Evolutionary conservation across 2,888 invertebrate genomes (phyloP).

Genomic region (Clistopyga incitator): DNA sequence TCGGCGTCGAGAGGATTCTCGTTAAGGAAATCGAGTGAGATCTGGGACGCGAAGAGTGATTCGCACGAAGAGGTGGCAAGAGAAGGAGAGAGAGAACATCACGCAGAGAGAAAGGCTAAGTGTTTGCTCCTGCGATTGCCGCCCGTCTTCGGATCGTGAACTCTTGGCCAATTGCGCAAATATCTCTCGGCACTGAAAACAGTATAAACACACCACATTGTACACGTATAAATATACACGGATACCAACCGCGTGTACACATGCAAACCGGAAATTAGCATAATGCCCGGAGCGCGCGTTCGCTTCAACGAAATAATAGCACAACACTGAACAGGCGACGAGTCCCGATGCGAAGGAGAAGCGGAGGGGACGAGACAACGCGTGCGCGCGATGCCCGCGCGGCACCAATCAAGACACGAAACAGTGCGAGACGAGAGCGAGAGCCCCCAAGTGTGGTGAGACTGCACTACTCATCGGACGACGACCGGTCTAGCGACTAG

Average conservation of each 20-base stretch:
- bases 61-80: neutral
- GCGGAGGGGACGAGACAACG: neutral
- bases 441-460: constrained; percentile 29
- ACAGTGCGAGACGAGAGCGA: constrained; percentile 40
- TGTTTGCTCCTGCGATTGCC: constrained; percentile 27
- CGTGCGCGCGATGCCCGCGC: constrained; percentile 18
- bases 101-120: neutral
- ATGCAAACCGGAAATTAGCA: constrained; percentile 73
- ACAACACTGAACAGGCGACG: neutral
- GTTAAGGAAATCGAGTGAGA: constrained; percentile 61
- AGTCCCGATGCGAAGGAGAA: neutral
- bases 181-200: constrained; percentile 29
- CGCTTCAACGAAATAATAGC: constrained; percentile 50
- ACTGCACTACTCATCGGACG: constrained; percentile 51
- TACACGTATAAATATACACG: neutral
- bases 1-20: constrained; percentile 37
- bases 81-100: neutral
- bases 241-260: constrained; percentile 4
- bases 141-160: constrained; percentile 44
- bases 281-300: constrained; percentile 74
- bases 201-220: constrained; percentile 3
- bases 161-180: constrained; percentile 59
- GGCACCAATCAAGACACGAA: constrained; percentile 44
- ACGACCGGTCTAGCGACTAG: constrained; percentile 54
- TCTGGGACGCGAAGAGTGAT: constrained; percentile 53